phyloP scores from a whole-genome alignment of 2,113 vertebrate genomes.

The Pseudorhombus dupliciocellatus region DNA sequence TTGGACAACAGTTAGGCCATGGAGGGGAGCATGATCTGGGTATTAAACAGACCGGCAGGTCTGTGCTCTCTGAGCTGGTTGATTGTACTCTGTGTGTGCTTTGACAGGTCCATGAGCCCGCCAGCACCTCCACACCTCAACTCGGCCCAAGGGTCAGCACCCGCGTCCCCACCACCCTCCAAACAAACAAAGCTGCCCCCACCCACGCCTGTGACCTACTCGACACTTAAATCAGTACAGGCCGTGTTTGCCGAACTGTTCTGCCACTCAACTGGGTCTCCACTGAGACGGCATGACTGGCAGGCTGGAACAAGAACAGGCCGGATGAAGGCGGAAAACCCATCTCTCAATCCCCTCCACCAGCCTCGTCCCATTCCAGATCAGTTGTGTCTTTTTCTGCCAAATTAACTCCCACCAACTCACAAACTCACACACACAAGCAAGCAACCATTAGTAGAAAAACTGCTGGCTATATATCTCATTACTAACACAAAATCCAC shows the following conservation, averaged over 20 bases:
- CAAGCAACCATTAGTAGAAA: no score
- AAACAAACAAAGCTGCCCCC: constrained; percentile 1
- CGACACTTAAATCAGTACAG: background rate
- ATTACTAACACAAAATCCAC: background rate
- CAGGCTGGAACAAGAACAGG: constrained; percentile 50
- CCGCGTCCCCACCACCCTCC: background rate
- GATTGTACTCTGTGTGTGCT: constrained; percentile 7
- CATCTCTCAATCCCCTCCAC: constrained; percentile 34
- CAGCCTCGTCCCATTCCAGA: constrained; percentile 13
- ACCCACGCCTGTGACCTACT: background rate
- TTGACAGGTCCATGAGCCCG: constrained; percentile 7
- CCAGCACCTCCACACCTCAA: constrained; percentile 8
- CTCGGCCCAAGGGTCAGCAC: constrained; percentile 36
- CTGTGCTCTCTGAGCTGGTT: background rate
- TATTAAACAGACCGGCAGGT: constrained; percentile 4
- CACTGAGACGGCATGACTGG: constrained; percentile 53
- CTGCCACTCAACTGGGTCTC: constrained; percentile 53
- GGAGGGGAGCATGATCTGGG: constrained; percentile 13
- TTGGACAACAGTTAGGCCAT: background rate
- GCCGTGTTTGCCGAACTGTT: constrained; percentile 18
- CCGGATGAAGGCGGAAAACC: constrained; percentile 26
- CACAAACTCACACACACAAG: background rate
- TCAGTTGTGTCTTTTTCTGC: constrained; percentile 13
- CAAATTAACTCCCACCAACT: background rate
- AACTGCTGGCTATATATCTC: constrained; percentile 8